These are phyloP conservation scores for Oxygymnocypris stewartii DNA, from an alignment of 2,113 vertebrate genomes.

Conservation along the genomic window DNA sequence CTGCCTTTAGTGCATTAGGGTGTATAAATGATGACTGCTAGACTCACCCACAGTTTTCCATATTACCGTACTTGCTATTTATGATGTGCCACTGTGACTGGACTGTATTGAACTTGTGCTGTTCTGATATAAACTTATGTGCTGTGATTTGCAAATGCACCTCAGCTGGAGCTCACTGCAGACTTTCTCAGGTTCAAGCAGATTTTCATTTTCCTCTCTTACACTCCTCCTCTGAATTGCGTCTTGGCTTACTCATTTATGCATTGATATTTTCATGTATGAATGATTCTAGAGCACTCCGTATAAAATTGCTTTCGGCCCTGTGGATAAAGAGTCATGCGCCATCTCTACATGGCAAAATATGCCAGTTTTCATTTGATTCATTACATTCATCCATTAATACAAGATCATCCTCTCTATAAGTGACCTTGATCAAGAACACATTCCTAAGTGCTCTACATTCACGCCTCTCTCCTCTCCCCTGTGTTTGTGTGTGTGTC, in stretches of 20 bases:
- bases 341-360: not conserved
- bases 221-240: not conserved
- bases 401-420: slow-evolving; percentile 4
- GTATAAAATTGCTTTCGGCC: slow-evolving; percentile 21
- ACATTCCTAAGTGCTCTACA: slow-evolving; percentile 33
- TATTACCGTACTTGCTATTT: not conserved
- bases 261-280: slow-evolving; percentile 26
- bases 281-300: not conserved
- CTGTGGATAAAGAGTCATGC: not conserved
- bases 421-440: slow-evolving; percentile 41
- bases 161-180: slow-evolving; percentile 16
- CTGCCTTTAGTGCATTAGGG: not conserved
- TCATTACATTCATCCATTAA: not conserved
- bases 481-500: slow-evolving; percentile 32
- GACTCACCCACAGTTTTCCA: not conserved
- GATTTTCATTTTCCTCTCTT: not conserved
- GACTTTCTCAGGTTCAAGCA: not conserved
- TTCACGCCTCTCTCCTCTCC: slow-evolving; percentile 20
- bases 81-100: not conserved
- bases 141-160: not conserved
- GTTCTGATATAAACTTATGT: not conserved
- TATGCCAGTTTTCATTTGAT: not conserved
- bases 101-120: slow-evolving; percentile 6
- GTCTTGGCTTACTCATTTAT: slow-evolving; percentile 4
- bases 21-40: not conserved